A percentile compares a stretch with the other conserved stretches of the same genome.
Evolutionary conservation across 1,140 invertebrate genomes (phyloP).

Genomic region (Zaprionus davidi): DNA sequence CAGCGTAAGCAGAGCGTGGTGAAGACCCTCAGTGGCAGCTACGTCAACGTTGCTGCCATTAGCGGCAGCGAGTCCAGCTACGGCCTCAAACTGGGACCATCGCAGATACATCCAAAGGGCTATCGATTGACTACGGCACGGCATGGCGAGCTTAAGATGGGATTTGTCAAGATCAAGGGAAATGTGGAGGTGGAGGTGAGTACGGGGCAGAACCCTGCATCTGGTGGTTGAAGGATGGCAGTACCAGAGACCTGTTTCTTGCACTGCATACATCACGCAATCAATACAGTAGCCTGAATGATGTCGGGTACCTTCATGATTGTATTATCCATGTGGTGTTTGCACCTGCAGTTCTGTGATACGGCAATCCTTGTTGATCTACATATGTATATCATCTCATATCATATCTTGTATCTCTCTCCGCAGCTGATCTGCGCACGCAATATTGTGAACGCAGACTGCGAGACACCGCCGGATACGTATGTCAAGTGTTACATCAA

Average conservation of each 20-base stretch:
- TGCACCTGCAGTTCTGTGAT: too few relatives aligned
- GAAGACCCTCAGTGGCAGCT: slow-evolving; percentile 66
- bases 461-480: slow-evolving; percentile 89
- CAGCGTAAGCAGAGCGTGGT: slow-evolving; percentile 74
- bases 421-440: slow-evolving; percentile 84
- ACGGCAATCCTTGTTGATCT: too few relatives aligned
- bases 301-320: too few relatives aligned
- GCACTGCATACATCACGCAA: too few relatives aligned
- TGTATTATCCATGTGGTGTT: too few relatives aligned
- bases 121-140: slow-evolving; percentile 88
- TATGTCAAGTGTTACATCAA: slow-evolving; percentile 97
- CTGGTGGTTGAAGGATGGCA: too few relatives aligned
- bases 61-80: slow-evolving; percentile 77
- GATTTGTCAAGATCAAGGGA: slow-evolving; percentile 94
- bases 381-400: too few relatives aligned
- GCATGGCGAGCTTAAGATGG: slow-evolving; percentile 93
- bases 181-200: slow-evolving; percentile 95
- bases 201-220: neutral
- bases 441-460: slow-evolving; percentile 85
- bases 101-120: slow-evolving; percentile 91
- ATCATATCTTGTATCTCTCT: neutral
- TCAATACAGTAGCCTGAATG: too few relatives aligned
- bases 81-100: slow-evolving; percentile 88
- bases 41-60: slow-evolving; percentile 61
- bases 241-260: too few relatives aligned